These are phyloP conservation scores for Drosophila arawakana DNA, from an alignment of 1,140 invertebrate species.

Conservation along the genomic window DNA sequence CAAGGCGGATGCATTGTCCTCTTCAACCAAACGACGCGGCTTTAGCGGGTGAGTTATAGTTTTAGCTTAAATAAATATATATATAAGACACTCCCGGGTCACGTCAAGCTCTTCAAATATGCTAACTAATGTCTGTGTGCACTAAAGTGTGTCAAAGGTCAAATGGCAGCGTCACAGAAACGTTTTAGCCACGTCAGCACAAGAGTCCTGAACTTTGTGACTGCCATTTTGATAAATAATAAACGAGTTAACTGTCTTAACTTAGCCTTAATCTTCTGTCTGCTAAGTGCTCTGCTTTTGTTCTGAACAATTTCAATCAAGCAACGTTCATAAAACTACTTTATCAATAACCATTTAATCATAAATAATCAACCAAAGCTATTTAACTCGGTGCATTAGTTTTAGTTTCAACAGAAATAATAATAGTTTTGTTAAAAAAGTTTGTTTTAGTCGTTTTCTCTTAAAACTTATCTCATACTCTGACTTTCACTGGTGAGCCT, in stretches of 20 bases:
- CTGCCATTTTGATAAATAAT: constrained; percentile 37
- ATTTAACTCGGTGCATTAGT: not conserved
- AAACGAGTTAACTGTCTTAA: constrained; percentile 26
- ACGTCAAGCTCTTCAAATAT: constrained; percentile 22
- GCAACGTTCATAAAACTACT: not conserved
- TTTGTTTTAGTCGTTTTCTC: not conserved
- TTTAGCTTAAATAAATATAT: not conserved
- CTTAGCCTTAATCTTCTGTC: constrained; percentile 7
- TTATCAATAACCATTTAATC: constrained; percentile 15
- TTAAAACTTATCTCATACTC: not conserved
- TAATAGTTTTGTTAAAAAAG: no score
- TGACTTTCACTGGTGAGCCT: not conserved
- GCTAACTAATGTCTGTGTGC: constrained; percentile 21
- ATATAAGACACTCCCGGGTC: not conserved
- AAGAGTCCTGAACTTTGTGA: constrained; percentile 21
- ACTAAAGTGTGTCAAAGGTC: constrained; percentile 9
- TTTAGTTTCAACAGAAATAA: not conserved
- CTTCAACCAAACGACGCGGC: constrained; percentile 88
- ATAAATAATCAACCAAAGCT: not conserved
- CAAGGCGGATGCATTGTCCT: constrained; percentile 86
- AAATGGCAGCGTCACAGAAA: not conserved
- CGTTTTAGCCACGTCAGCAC: constrained; percentile 19
- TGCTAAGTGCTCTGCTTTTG: constrained; percentile 2
- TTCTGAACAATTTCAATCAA: not conserved
- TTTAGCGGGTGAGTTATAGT: constrained; percentile 90